phyloP scores from a whole-genome alignment of 2,888 invertebrate genomes.

The Augochlorella aurata region DNA sequence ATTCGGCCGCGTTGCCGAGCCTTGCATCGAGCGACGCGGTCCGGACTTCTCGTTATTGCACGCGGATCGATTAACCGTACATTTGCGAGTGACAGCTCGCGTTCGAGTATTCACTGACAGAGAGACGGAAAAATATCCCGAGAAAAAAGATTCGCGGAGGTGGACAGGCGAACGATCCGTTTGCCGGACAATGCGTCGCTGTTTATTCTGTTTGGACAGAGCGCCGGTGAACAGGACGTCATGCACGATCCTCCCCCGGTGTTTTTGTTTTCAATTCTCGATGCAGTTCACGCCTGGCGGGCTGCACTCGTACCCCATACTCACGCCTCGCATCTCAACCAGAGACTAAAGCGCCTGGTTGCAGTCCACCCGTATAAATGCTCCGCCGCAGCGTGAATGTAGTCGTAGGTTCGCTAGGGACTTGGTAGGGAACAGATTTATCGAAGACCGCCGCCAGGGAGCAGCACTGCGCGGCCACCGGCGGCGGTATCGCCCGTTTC shows the following conservation, averaged over 20 bases:
- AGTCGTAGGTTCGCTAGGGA: slow-evolving; percentile 32
- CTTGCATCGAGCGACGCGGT: slow-evolving; percentile 39
- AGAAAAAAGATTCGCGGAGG: not conserved
- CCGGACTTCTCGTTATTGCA: slow-evolving; percentile 37
- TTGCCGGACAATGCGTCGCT: not conserved
- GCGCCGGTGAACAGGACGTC: slow-evolving; percentile 9
- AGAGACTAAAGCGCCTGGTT: slow-evolving; percentile 78
- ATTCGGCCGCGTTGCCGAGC: slow-evolving; percentile 11
- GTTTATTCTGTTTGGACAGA: not conserved
- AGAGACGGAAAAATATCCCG: slow-evolving; percentile 1
- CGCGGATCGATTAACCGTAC: slow-evolving; percentile 55
- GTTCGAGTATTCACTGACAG: slow-evolving; percentile 20
- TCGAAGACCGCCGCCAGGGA: not conserved
- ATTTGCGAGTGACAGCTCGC: slow-evolving; percentile 41
- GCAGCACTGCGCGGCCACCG: not conserved
- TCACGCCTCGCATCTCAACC: slow-evolving; percentile 77
- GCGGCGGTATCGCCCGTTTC: not conserved
- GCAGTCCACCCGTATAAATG: slow-evolving; percentile 76
- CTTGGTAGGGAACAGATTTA: slow-evolving; percentile 16
- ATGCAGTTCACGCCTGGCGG: slow-evolving; percentile 66
- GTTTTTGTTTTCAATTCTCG: slow-evolving; percentile 48
- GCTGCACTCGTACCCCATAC: slow-evolving; percentile 71
- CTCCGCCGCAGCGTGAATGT: slow-evolving; percentile 40
- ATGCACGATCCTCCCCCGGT: slow-evolving; percentile 20
- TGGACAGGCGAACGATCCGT: not conserved